Conservation (phyloP, 2,888 invertebrate genomes). For the Torymus auratus region DNA sequence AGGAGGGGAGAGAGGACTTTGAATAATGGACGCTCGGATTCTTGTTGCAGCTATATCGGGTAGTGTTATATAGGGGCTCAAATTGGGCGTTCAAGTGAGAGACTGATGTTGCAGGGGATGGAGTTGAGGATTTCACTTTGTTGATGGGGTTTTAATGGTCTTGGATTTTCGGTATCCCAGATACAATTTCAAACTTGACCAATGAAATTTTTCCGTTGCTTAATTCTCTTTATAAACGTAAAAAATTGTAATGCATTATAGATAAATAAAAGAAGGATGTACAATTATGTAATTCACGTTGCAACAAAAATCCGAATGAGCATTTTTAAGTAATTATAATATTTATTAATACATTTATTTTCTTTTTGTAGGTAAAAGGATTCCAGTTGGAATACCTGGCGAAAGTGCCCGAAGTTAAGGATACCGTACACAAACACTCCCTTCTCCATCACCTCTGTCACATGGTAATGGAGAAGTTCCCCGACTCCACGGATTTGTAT, state of each 20-base stretch:
- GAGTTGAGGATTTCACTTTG: too few species aligned
- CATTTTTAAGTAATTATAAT: too few species aligned
- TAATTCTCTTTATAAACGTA: too few species aligned
- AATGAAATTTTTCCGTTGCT: too few species aligned
- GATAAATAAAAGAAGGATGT: too few species aligned
- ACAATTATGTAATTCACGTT: too few species aligned
- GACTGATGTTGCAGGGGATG: too few species aligned
- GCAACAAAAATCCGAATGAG: too few species aligned
- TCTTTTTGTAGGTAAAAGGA: slow-evolving; percentile 86
- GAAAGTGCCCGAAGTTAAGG: slow-evolving; percentile 98
- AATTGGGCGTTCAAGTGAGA: neutral
- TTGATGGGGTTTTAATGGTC: too few species aligned
- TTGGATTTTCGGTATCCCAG: too few species aligned
- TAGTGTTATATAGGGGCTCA: neutral
- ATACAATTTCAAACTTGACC: too few species aligned
- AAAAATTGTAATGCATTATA: too few species aligned
- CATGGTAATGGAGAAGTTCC: slow-evolving; percentile 97
- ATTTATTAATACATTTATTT: neutral
- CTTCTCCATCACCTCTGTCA: slow-evolving; percentile 97
- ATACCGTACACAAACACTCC: slow-evolving; percentile 99
- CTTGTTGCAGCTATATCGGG: neutral
- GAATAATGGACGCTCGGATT: slow-evolving; percentile 38
- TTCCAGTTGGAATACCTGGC: slow-evolving; percentile 98
- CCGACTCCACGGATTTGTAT: slow-evolving; percentile 96
- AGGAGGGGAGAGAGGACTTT: slow-evolving; percentile 1